Evolutionary conservation across 2,797 vertebrate species (phyloP), one percentile per base, ranked within the genome.

Genomic region (Channa striata): DNA sequence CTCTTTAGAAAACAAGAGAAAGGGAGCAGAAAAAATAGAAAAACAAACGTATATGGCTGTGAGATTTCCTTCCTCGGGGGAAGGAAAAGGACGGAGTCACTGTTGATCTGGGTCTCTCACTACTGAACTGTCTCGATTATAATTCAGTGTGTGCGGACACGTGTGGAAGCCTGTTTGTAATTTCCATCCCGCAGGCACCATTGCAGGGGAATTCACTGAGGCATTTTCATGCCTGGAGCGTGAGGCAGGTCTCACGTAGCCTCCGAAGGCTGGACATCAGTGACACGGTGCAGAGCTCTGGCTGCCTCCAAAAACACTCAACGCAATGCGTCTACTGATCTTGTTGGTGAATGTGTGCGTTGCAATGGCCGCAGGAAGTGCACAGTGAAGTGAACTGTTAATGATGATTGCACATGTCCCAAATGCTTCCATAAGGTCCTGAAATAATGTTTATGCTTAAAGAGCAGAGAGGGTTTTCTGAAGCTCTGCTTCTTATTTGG

Each of bases 91-190:
- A 80, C 61, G 54, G 66, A 89, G 88, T 92, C 88, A 83, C 39
- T 67, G 75, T 78, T 78, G 79, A 91, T 91, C 80, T 89, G 68
- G 72, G 81, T 88, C 72, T 85, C 76, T 85, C 63, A 64, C 82
- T 68, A 36, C 70, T 67, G 68, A 68, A 61, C 59, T 72, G 84
- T 87, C 77, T 85, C 68, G 68, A 81, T 89, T 82, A 78, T 76
- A 77, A 77, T 60, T 80, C 58, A 12, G 59, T 57, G 71, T 68
- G 80, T 78, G 74, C 63, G 80, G 73, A 82, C 17, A 16, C 61
- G 62, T 59, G 57, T 73, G 65, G 73, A 81, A 11, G 78, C 76
- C 73, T 68, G 47, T 78, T 61, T 83, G 76, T 63, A 59, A 78
- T 69, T 72, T 81, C 40, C 36, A 7, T 53, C 70, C 82, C 48